A percentile compares a stretch with the other conserved stretches of the same genome.
These are phyloP conservation scores for Ptychodera flava DNA, from an alignment of 35 echinoderm and acorn worm genomes.

Conservation along the genomic window DNA sequence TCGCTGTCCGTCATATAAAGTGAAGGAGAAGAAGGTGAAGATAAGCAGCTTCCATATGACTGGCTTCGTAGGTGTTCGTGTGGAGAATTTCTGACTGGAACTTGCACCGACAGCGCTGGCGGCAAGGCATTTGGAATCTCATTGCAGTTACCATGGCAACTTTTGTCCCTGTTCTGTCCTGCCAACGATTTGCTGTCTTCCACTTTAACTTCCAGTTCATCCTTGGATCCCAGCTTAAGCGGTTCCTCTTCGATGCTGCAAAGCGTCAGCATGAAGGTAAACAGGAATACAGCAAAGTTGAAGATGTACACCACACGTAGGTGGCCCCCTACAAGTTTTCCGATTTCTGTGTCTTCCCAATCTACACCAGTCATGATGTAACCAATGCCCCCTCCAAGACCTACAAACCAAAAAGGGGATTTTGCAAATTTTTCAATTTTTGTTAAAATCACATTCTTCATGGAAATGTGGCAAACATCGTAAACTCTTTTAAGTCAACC, in stretches of 20 bases:
- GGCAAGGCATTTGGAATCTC: not conserved
- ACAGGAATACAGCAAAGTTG: not conserved
- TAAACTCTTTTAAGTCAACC: too few species aligned
- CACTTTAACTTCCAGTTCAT: not conserved
- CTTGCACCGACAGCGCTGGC: too few species aligned
- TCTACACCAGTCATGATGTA: slow-evolving; percentile 72
- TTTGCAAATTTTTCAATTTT: too few species aligned
- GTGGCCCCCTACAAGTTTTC: not conserved
- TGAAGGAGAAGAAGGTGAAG: not conserved
- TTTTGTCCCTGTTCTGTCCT: not conserved
- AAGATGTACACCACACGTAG: not conserved
- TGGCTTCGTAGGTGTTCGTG: not conserved
- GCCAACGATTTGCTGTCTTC: not conserved
- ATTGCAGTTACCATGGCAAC: not conserved
- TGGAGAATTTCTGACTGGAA: too few species aligned
- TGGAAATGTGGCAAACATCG: too few species aligned
- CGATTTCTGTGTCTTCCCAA: slow-evolving; percentile 40
- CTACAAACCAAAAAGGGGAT: slow-evolving; percentile 33
- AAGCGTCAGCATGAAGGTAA: not conserved
- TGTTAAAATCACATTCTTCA: too few species aligned
- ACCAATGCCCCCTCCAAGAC: slow-evolving; percentile 68
- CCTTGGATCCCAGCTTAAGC: not conserved
- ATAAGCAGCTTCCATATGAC: not conserved
- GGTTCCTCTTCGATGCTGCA: not conserved
- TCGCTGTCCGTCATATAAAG: too few species aligned